These are phyloP conservation scores for Venusia cambrica DNA, from an alignment of 2,888 invertebrate genomes.

Conservation along the genomic window DNA sequence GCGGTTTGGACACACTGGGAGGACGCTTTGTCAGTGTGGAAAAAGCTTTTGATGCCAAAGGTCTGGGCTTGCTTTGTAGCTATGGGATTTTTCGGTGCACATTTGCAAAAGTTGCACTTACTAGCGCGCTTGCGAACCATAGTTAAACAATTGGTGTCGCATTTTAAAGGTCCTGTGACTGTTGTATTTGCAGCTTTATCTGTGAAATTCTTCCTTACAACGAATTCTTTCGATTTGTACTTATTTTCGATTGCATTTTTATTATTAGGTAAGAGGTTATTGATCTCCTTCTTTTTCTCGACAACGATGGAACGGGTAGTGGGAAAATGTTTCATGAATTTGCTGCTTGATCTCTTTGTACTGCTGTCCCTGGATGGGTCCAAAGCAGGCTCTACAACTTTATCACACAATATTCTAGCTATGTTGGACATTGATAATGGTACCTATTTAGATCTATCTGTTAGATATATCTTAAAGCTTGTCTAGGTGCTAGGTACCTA, in stretches of 20 bases:
- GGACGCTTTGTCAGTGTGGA: constrained; percentile 49
- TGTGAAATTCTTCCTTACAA: constrained; percentile 35
- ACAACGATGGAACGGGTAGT: constrained; percentile 35
- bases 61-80: constrained; percentile 38
- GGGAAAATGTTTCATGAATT: constrained; percentile 2
- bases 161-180: constrained; percentile 43
- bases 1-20: constrained; percentile 33
- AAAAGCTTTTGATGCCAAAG: constrained; percentile 22
- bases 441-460: no score
- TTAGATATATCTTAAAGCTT: no score
- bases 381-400: constrained; percentile 47
- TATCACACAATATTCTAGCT: constrained; percentile 52
- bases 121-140: constrained; percentile 43
- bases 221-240: constrained; percentile 37
- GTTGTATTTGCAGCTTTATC: constrained; percentile 48
- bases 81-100: constrained; percentile 26
- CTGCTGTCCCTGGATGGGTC: constrained; percentile 29
- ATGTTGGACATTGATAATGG: constrained; percentile 56
- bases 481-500: no score
- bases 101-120: constrained; percentile 40
- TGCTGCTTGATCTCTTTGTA: constrained; percentile 13
- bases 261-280: constrained; percentile 35
- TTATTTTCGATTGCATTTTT: constrained; percentile 29
- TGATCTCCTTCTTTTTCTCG: constrained; percentile 43
- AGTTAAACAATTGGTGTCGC: constrained; percentile 51